These are phyloP conservation scores for Pachypeltis micranthus DNA, from an alignment of 1,140 invertebrate genomes.

Conservation along the genomic window DNA sequence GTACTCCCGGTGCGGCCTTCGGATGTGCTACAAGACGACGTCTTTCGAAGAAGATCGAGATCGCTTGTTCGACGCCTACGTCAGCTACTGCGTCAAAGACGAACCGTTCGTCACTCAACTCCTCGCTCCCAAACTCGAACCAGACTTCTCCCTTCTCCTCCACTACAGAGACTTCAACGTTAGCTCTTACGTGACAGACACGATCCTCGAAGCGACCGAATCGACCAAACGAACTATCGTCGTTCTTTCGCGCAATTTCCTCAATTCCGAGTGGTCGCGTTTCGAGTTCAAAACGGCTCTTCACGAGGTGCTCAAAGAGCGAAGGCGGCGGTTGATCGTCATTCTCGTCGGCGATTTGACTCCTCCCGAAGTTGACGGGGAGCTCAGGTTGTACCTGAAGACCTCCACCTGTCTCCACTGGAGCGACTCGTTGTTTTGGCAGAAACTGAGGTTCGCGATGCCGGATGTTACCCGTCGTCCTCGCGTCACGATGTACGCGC, in stretches of 20 bases:
- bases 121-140: constrained; percentile 66
- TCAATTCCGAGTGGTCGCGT: constrained; percentile 85
- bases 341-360: constrained; percentile 73
- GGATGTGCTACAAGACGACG: constrained; percentile 69
- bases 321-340: constrained; percentile 54
- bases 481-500: constrained; percentile 15
- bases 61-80: constrained; percentile 78
- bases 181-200: constrained; percentile 71
- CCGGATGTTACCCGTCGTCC: constrained; percentile 48
- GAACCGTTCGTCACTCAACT: constrained; percentile 78
- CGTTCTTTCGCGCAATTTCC: constrained; percentile 82
- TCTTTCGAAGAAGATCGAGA: constrained; percentile 67
- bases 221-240: constrained; percentile 80
- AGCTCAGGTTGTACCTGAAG: constrained; percentile 76
- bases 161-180: constrained; percentile 78
- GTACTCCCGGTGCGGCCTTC: constrained; percentile 69
- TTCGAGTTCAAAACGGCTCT: constrained; percentile 87
- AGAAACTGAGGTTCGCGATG: constrained; percentile 82
- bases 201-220: constrained; percentile 80
- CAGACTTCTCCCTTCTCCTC: constrained; percentile 60
- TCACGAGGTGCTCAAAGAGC: constrained; percentile 77
- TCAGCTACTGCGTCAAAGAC: constrained; percentile 82
- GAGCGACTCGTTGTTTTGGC: constrained; percentile 89
- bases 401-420: constrained; percentile 82
- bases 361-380: constrained; percentile 73